phyloP scores from a whole-genome alignment of 2,888 invertebrate species.

The Morpho deidamia region DNA sequence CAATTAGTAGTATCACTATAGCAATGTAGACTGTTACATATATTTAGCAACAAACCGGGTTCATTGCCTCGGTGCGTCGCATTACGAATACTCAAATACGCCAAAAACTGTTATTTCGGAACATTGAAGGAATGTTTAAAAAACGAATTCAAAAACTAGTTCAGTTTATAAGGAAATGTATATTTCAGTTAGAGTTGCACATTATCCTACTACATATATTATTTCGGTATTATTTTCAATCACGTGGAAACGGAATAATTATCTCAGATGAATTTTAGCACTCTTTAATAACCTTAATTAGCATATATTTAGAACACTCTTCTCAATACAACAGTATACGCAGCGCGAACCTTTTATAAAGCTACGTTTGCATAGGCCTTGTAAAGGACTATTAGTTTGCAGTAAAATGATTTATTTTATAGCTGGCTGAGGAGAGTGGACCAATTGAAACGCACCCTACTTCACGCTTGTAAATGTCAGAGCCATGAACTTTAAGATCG shows the following conservation, averaged over 20 bases:
- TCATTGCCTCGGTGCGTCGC: conserved; percentile 17
- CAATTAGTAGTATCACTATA: too few relatives aligned
- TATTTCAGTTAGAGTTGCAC: too few relatives aligned
- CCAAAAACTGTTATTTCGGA: conserved; percentile 1
- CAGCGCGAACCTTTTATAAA: background rate
- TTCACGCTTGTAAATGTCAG: conserved; percentile 25
- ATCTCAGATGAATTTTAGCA: too few relatives aligned
- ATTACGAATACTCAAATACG: conserved; percentile 21
- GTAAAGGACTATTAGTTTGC: background rate
- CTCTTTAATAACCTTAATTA: too few relatives aligned
- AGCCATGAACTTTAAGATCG: conserved; percentile 27
- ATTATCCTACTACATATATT: too few relatives aligned
- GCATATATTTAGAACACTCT: too few relatives aligned
- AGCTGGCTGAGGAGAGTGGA: conserved; percentile 12
- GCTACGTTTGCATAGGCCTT: background rate
- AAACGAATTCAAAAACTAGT: too few relatives aligned
- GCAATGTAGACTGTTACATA: background rate
- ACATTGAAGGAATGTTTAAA: too few relatives aligned
- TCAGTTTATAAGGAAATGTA: too few relatives aligned
- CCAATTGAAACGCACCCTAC: conserved; percentile 18
- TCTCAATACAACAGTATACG: background rate
- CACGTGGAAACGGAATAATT: too few relatives aligned
- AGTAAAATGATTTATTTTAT: conserved; percentile 20
- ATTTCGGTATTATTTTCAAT: too few relatives aligned
- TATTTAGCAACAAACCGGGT: conserved; percentile 11